phyloP scores from a whole-genome alignment of 2,113 vertebrate genomes.

The Carassius carassius region DNA sequence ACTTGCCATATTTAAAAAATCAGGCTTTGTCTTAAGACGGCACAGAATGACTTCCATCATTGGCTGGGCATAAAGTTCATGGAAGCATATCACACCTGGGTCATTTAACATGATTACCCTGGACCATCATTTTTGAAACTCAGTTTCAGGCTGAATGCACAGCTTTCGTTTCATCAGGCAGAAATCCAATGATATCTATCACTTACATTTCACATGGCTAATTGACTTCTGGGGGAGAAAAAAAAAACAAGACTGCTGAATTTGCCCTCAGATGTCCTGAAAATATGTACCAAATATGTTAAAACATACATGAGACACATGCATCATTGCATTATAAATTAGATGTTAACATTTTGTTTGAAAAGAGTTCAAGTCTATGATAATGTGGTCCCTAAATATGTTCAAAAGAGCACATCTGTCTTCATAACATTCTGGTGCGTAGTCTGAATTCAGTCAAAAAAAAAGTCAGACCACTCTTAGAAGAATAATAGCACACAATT shows the following conservation, averaged over 20 bases:
- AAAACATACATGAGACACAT: neutral
- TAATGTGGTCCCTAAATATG: neutral
- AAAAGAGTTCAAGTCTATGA: too few species aligned
- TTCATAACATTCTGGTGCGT: too few species aligned
- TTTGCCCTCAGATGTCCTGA: too few species aligned
- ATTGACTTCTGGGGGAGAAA: too few species aligned
- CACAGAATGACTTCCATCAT: neutral
- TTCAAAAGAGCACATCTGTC: neutral
- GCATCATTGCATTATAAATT: neutral
- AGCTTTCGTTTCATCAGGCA: neutral
- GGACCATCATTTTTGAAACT: constrained; percentile 28
- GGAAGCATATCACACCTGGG: constrained; percentile 5
- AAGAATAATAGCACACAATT: neutral
- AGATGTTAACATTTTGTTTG: neutral
- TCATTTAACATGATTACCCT: constrained; percentile 30
- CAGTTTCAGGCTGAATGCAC: constrained; percentile 37
- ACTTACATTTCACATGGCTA: too few species aligned
- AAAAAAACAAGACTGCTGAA: too few species aligned
- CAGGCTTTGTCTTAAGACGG: neutral
- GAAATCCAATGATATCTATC: too few species aligned
- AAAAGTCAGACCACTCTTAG: neutral
- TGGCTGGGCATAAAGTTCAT: neutral
- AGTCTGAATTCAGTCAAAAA: too few species aligned
- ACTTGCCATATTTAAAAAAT: neutral
- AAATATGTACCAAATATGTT: neutral